Conservation (phyloP, 2,888 invertebrate genomes). For the Helicoverpa assulta region DNA sequence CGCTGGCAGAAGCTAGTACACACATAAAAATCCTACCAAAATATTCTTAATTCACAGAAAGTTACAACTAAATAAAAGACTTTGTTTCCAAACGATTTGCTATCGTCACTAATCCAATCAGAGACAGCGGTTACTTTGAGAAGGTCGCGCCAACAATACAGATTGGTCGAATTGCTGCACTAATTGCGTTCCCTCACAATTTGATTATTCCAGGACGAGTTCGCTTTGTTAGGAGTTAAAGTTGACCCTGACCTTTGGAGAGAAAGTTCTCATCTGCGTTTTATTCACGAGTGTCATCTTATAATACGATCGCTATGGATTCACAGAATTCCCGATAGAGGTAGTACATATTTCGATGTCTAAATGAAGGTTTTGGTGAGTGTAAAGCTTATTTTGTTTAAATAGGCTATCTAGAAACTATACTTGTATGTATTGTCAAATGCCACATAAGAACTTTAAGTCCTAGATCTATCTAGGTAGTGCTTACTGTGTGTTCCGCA, state of each 20-base stretch:
- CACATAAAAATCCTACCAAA: neutral
- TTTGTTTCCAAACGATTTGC: constrained; percentile 17
- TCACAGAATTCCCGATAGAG: neutral
- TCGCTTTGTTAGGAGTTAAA: constrained; percentile 7
- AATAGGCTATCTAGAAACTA: too few species aligned
- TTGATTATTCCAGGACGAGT: constrained; percentile 35
- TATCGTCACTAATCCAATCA: constrained; percentile 36
- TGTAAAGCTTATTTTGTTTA: too few species aligned
- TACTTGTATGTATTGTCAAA: too few species aligned
- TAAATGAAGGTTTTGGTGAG: neutral
- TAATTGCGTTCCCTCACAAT: constrained; percentile 45
- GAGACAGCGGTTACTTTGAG: neutral
- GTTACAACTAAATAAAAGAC: constrained; percentile 16
- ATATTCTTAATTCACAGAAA: neutral
- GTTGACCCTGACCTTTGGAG: constrained; percentile 29
- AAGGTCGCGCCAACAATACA: constrained; percentile 25
- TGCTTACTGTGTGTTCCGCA: too few species aligned
- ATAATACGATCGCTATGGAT: neutral
- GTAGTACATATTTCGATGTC: neutral
- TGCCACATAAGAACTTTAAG: too few species aligned
- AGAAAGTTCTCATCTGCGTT: constrained; percentile 11
- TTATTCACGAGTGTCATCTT: constrained; percentile 6
- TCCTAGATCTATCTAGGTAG: too few species aligned
- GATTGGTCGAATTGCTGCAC: constrained; percentile 37
- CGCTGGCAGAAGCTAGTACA: too few species aligned